These are phyloP conservation scores for Drosophila repletoides DNA, from an alignment of 1,140 invertebrate species.

Conservation along the genomic window DNA sequence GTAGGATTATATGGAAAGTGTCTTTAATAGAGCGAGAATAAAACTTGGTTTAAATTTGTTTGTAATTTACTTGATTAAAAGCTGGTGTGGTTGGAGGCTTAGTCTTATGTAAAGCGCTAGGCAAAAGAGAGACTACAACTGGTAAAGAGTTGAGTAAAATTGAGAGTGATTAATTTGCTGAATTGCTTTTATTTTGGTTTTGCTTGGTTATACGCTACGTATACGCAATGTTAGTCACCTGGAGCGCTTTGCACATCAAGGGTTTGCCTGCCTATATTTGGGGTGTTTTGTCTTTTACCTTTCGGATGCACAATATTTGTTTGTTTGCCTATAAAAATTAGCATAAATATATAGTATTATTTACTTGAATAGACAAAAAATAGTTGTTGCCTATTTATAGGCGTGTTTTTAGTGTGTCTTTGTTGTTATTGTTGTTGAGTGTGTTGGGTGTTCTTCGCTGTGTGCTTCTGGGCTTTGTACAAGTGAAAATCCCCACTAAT, in stretches of 20 bases:
- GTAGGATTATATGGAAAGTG: slow-evolving; percentile 14
- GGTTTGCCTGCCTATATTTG: slow-evolving; percentile 81
- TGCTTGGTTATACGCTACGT: slow-evolving; percentile 48
- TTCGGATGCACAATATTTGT: slow-evolving; percentile 82
- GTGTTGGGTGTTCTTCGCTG: slow-evolving; percentile 19
- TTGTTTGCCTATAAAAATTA: slow-evolving; percentile 72
- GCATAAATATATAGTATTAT: slow-evolving; percentile 12
- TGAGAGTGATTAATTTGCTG: slow-evolving; percentile 48
- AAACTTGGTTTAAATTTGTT: slow-evolving; percentile 4
- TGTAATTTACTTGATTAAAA: slow-evolving; percentile 9
- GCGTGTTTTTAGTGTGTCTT: slow-evolving; percentile 20
- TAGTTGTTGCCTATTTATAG: slow-evolving; percentile 44
- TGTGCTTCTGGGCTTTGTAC: slow-evolving; percentile 54
- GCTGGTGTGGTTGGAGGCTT: slow-evolving; percentile 20
- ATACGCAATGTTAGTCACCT: slow-evolving; percentile 79
- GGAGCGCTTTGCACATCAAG: slow-evolving; percentile 75
- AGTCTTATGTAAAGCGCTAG: slow-evolving; percentile 46
- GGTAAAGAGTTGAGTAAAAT: slow-evolving; percentile 34
- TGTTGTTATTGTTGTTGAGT: background rate
- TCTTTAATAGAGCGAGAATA: slow-evolving; percentile 7
- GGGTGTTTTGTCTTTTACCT: slow-evolving; percentile 80
- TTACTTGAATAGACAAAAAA: background rate
- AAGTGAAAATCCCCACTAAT: slow-evolving; percentile 70
- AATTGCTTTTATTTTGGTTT: slow-evolving; percentile 30
- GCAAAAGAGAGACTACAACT: slow-evolving; percentile 43